Conservation (phyloP, 2,888 invertebrate genomes). For the Bellardia bayeri region DNA sequence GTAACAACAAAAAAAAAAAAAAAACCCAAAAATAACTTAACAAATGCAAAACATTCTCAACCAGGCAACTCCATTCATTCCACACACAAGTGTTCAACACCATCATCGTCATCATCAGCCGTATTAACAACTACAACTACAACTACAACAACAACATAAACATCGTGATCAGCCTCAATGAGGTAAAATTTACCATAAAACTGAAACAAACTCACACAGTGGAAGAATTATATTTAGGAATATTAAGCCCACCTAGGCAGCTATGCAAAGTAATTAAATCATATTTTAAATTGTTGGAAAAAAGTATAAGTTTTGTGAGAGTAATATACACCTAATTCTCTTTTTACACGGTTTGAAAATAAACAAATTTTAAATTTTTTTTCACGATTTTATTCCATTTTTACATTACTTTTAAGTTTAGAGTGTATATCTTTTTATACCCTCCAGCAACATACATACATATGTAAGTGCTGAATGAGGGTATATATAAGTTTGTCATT, state of each 20-base stretch:
- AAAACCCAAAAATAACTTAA: conserved; percentile 62
- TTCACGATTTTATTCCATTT: too few species aligned
- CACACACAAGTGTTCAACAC: conserved; percentile 72
- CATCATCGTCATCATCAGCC: conserved; percentile 37
- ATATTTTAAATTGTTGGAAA: not conserved
- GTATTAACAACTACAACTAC: conserved; percentile 45
- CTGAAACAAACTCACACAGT: conserved; percentile 39
- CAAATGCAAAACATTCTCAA: conserved; percentile 67
- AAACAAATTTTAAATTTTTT: too few species aligned
- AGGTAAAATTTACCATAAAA: conserved; percentile 50
- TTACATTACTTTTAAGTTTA: too few species aligned
- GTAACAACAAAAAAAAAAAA: conserved; percentile 8
- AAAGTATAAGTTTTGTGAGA: not conserved
- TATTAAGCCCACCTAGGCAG: conserved; percentile 39
- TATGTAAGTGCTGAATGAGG: too few species aligned
- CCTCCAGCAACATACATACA: too few species aligned
- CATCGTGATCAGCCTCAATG: conserved; percentile 58
- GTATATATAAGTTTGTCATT: too few species aligned
- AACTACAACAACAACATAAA: conserved; percentile 41
- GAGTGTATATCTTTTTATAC: too few species aligned
- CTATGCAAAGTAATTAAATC: conserved; percentile 26
- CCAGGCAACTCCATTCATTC: conserved; percentile 51
- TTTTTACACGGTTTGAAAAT: too few species aligned
- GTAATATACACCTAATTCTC: too few species aligned
- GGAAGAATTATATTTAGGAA: conserved; percentile 28